Conservation (phyloP, 2,797 vertebrate genomes). For the Yasuhikotakia modesta region DNA sequence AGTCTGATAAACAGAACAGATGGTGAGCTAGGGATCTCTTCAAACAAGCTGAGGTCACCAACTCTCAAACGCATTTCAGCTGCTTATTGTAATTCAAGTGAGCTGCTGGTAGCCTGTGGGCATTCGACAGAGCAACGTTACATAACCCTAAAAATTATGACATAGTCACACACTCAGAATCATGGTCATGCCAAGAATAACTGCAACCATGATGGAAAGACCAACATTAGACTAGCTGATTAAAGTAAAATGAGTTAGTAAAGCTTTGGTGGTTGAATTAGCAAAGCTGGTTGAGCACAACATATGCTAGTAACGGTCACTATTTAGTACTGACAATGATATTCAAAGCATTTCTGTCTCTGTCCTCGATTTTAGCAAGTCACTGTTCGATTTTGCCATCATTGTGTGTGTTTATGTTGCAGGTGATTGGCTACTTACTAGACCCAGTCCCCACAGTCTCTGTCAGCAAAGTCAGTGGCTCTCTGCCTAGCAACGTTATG, state of each 20-base stretch:
- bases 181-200: neutral
- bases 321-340: neutral
- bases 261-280: too few species aligned
- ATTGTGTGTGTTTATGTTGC: neutral
- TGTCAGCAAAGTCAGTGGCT: slow-evolving; percentile 88
- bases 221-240: too few species aligned
- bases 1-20: slow-evolving; percentile 9
- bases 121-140: slow-evolving; percentile 28
- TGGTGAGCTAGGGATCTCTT: slow-evolving; percentile 2
- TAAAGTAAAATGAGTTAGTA: too few species aligned
- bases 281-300: too few species aligned
- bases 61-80: slow-evolving; percentile 27
- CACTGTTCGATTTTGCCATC: slow-evolving; percentile 5
- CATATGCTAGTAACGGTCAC: too few species aligned
- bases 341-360: neutral
- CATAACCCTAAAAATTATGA: slow-evolving; percentile 33
- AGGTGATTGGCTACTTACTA: slow-evolving; percentile 94
- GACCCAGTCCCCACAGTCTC: slow-evolving; percentile 86
- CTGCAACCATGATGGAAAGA: neutral
- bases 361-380: neutral
- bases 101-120: slow-evolving; percentile 23
- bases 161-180: neutral
- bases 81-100: slow-evolving; percentile 30
- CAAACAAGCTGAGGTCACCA: slow-evolving; percentile 22
- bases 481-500: slow-evolving; percentile 92